phyloP scores from a whole-genome alignment of 2,797 vertebrate species.

The Karalla daura region DNA sequence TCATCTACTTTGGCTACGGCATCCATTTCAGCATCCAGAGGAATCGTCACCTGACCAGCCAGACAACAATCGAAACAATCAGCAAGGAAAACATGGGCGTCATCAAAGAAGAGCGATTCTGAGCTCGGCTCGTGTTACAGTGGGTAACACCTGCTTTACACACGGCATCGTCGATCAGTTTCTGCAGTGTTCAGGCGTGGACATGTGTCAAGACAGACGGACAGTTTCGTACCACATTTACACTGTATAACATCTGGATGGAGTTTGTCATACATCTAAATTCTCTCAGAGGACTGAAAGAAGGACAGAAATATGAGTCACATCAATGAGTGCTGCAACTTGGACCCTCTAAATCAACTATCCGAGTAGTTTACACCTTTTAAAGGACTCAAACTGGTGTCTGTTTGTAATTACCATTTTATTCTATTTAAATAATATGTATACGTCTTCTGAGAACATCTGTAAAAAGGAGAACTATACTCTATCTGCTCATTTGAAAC shows the following conservation, averaged over 20 bases:
- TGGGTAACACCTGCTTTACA: constrained; percentile 33
- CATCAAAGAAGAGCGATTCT: constrained; percentile 68
- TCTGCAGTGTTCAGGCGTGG: constrained; percentile 7
- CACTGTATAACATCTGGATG: constrained; percentile 23
- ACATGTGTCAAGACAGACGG: neutral
- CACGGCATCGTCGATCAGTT: neutral
- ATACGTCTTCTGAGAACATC: constrained; percentile 27
- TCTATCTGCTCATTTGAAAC: neutral
- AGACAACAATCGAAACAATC: constrained; percentile 53
- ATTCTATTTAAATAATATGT: constrained; percentile 21
- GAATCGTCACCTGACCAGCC: constrained; percentile 32
- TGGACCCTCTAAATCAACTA: neutral
- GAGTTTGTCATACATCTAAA: constrained; percentile 12
- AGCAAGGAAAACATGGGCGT: constrained; percentile 49
- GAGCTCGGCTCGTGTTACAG: constrained; percentile 52
- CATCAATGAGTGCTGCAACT: neutral
- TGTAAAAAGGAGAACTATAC: constrained; percentile 19
- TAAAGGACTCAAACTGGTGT: constrained; percentile 8
- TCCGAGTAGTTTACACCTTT: neutral
- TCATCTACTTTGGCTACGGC: constrained; percentile 89
- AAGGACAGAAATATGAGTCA: neutral
- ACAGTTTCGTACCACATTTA: constrained; percentile 11
- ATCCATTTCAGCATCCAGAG: constrained; percentile 83
- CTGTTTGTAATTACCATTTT: constrained; percentile 15
- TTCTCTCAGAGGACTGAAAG: constrained; percentile 11